Percentiles rank a stretch among this genome's conserved stretches.
Evolutionary conservation across 2,113 vertebrate genomes (phyloP).

Genomic region (Choloepus hoffmanni): DNA sequence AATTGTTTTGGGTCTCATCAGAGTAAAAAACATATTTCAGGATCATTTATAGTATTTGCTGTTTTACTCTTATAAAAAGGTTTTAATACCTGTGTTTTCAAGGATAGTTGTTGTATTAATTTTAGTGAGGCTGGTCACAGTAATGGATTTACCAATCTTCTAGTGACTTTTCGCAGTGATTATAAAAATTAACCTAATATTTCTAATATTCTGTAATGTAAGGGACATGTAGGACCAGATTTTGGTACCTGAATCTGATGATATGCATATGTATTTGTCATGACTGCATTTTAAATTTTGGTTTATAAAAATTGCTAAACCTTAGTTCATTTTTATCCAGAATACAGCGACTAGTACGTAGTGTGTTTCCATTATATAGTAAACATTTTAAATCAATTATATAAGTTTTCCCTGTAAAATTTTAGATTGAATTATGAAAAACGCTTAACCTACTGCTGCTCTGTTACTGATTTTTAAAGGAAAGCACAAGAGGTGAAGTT

Average conservation of each 20-base stretch:
- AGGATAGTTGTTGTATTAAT: neutral
- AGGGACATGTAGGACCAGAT: neutral
- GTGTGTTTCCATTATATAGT: neutral
- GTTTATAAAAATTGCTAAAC: slow-evolving; percentile 11
- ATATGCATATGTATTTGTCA: neutral
- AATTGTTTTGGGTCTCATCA: neutral
- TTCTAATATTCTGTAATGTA: neutral
- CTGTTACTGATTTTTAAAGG: slow-evolving; percentile 61
- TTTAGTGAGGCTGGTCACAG: neutral
- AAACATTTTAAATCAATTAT: neutral
- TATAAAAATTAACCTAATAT: neutral
- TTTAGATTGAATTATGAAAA: slow-evolving; percentile 47
- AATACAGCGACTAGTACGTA: slow-evolving; percentile 16
- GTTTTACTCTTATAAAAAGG: neutral
- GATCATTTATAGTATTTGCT: neutral
- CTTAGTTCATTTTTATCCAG: neutral
- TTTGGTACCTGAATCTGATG: neutral
- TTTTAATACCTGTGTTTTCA: neutral
- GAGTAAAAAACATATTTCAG: neutral
- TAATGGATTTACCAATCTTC: neutral
- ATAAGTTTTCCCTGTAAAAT: slow-evolving; percentile 24
- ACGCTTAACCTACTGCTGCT: neutral
- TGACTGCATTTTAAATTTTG: neutral
- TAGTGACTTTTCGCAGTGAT: neutral
- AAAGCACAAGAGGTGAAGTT: slow-evolving; percentile 84